A percentile compares a stretch with the other conserved stretches of the same genome.
Conservation (phyloP, 2,888 invertebrate species). For the Diachrysia chrysitis region DNA sequence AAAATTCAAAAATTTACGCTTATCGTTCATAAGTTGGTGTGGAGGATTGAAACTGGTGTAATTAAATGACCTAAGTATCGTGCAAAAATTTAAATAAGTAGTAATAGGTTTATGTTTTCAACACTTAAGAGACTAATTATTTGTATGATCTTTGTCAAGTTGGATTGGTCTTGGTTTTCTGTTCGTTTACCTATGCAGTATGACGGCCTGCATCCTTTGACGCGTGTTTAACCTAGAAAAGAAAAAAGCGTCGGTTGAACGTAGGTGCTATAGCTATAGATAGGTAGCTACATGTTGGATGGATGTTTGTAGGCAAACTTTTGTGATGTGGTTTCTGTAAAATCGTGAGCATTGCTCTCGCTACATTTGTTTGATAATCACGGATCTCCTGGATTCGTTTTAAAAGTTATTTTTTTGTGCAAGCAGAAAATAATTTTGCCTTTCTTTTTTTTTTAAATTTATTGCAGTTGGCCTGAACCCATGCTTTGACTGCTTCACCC, state of each 20-base stretch:
- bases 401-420: not conserved
- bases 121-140: not conserved
- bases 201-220: conserved; percentile 36
- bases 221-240: conserved; percentile 46
- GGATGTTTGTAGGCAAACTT: not conserved
- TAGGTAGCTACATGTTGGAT: not conserved
- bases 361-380: conserved; percentile 3
- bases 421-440: too few relatives aligned
- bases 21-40: not conserved
- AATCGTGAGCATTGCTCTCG: not conserved
- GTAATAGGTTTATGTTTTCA: too few relatives aligned
- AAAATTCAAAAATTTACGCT: not conserved
- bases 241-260: conserved; percentile 33
- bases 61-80: too few relatives aligned
- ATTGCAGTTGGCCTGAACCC: too few relatives aligned
- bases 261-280: conserved; percentile 10
- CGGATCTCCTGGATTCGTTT: not conserved
- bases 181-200: not conserved
- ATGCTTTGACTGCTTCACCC: too few relatives aligned
- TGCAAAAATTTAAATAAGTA: too few relatives aligned
- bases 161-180: conserved; percentile 6
- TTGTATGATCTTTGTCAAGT: not conserved
- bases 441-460: too few relatives aligned
- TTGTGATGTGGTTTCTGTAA: conserved; percentile 17
- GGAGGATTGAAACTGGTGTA: too few relatives aligned